phyloP scores from a whole-genome alignment of 1,140 invertebrate genomes.

The Pogonognathellus flavescens region DNA sequence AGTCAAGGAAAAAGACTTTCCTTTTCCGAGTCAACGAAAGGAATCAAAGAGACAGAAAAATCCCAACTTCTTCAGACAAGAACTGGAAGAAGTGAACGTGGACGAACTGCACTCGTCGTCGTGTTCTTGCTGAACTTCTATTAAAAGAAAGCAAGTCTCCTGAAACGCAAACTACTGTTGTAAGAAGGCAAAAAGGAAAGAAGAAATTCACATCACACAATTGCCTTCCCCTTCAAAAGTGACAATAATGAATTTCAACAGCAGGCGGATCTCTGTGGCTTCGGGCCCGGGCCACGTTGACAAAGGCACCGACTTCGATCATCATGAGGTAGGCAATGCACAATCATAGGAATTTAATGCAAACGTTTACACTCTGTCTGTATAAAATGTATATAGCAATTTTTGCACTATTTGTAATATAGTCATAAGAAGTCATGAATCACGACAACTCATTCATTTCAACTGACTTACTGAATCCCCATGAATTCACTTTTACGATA shows the following conservation, averaged over 20 bases:
- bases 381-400: background rate
- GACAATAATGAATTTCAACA: conserved; percentile 63
- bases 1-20: background rate
- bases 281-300: conserved; percentile 53
- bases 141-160: background rate
- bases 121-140: background rate
- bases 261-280: conserved; percentile 58
- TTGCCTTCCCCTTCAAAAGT: conserved; percentile 29
- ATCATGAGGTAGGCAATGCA: conserved; percentile 58
- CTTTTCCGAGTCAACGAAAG: background rate
- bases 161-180: background rate
- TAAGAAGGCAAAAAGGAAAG: background rate
- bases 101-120: too few relatives aligned
- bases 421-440: too few relatives aligned
- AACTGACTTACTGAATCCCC: too few relatives aligned
- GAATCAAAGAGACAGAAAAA: conserved; percentile 23
- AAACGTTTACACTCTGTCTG: background rate
- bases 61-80: background rate
- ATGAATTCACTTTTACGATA: too few relatives aligned
- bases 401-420: too few relatives aligned
- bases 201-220: conserved; percentile 11
- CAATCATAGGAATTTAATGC: background rate
- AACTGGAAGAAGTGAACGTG: background rate
- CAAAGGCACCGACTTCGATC: conserved; percentile 66
- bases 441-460: too few relatives aligned